These are phyloP conservation scores for Isichthys henryi DNA, from an alignment of 2,113 vertebrate genomes.

Conservation along the genomic window DNA sequence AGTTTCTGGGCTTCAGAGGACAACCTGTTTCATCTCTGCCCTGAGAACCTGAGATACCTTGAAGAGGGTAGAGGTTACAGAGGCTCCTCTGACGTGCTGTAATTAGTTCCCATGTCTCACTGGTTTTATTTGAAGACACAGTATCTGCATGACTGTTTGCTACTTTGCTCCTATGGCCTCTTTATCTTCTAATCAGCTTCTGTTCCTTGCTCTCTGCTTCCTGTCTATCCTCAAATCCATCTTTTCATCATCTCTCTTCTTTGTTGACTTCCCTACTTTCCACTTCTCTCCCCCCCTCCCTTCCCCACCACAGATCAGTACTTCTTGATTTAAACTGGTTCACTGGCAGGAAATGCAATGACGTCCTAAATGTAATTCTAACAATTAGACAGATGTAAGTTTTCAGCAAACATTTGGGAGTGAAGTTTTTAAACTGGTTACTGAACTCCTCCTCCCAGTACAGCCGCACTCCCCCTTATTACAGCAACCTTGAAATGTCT, in stretches of 20 bases:
- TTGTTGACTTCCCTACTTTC: not conserved
- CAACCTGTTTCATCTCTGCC: not conserved
- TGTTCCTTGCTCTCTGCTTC: not conserved
- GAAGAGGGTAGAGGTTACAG: not conserved
- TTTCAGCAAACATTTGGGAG: not conserved
- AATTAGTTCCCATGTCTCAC: not conserved
- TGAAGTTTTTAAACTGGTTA: not conserved
- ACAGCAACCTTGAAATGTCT: not conserved
- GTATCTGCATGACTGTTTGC: not conserved
- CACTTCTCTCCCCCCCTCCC: not conserved
- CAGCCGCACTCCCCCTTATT: not conserved
- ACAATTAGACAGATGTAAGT: not conserved
- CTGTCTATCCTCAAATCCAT: not conserved
- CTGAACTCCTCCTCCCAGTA: not conserved
- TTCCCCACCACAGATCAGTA: not conserved
- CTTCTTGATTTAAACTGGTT: not conserved
- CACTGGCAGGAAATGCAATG: not conserved
- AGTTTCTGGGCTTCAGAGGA: not conserved
- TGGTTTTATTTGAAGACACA: not conserved
- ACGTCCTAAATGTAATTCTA: not conserved
- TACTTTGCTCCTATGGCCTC: too few relatives aligned
- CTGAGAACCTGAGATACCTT: not conserved
- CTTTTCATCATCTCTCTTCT: not conserved
- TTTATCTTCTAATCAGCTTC: not conserved
- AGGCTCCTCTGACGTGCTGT: not conserved